A percentile compares a stretch with the other conserved stretches of the same genome.
phyloP scores from a whole-genome alignment of 1,140 invertebrate species.

The Araneus ventricosus region DNA sequence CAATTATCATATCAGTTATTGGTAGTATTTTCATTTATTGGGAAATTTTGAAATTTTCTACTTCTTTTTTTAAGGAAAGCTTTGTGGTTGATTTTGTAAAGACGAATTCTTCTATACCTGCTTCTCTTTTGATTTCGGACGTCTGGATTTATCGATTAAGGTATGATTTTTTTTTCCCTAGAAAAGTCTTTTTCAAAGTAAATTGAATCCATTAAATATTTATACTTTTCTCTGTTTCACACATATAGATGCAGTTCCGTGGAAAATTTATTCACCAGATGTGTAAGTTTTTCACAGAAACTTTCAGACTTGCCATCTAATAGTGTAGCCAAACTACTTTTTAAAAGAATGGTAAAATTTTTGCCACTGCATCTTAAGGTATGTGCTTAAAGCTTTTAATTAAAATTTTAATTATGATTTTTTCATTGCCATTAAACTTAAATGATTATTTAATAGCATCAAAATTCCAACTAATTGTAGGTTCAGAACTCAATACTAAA shows the following conservation, averaged over 20 bases:
- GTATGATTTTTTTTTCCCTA: neutral
- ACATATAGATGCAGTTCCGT: neutral
- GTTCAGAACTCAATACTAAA: no score
- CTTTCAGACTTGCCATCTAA: neutral
- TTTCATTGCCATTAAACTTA: neutral
- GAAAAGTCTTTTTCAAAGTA: neutral
- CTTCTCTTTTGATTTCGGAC: constrained; percentile 7
- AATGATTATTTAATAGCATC: no score
- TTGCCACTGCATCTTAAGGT: constrained; percentile 6
- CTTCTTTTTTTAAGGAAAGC: neutral
- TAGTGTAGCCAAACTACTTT: neutral
- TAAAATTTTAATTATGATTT: neutral
- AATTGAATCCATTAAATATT: neutral
- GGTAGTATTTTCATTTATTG: no score
- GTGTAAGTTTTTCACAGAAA: neutral
- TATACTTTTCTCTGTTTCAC: neutral
- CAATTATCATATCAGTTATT: no score
- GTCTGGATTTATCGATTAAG: constrained; percentile 18
- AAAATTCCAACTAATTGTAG: no score
- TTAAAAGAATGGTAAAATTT: constrained; percentile 37
- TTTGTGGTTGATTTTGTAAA: neutral
- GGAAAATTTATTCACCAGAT: neutral
- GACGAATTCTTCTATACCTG: no score
- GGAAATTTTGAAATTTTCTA: no score
- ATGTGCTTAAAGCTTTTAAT: neutral